Evolutionary conservation across 2,797 vertebrate species (phyloP).

Genomic region (Premnoplex brunnescens): DNA sequence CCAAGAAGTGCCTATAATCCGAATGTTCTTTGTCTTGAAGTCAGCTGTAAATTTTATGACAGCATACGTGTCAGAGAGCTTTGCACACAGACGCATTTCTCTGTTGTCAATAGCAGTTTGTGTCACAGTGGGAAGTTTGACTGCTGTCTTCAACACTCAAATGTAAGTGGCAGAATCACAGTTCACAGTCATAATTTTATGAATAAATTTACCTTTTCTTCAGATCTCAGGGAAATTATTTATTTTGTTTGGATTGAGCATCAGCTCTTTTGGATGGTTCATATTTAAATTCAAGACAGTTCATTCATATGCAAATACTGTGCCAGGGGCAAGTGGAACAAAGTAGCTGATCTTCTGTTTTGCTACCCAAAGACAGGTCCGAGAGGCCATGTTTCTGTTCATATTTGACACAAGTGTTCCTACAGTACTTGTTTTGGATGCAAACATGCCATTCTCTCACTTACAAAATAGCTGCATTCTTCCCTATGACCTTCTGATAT

Average conservation of each 20-base stretch:
- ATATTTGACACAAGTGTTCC: neutral
- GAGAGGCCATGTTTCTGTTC: neutral
- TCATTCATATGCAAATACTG: neutral
- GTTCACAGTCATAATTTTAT: neutral
- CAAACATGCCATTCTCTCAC: neutral
- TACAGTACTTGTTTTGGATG: neutral
- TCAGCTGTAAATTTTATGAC: neutral
- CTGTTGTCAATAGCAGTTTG: neutral
- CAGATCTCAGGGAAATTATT: neutral
- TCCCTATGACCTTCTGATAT: neutral
- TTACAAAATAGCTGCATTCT: neutral
- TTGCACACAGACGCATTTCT: neutral
- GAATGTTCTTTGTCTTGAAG: neutral
- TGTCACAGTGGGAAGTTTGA: neutral
- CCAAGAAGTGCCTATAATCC: neutral
- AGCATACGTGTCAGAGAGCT: neutral
- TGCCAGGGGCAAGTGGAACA: neutral
- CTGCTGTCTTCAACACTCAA: conserved; percentile 3
- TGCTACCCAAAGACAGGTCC: neutral
- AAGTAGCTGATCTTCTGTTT: neutral
- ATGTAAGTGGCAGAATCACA: neutral
- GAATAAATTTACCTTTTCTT: conserved; percentile 19
- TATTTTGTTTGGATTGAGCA: neutral
- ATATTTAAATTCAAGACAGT: conserved; percentile 11
- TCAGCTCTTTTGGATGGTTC: neutral